Conservation (phyloP, 2,888 invertebrate genomes). For the Trichacis sp. region DNA sequence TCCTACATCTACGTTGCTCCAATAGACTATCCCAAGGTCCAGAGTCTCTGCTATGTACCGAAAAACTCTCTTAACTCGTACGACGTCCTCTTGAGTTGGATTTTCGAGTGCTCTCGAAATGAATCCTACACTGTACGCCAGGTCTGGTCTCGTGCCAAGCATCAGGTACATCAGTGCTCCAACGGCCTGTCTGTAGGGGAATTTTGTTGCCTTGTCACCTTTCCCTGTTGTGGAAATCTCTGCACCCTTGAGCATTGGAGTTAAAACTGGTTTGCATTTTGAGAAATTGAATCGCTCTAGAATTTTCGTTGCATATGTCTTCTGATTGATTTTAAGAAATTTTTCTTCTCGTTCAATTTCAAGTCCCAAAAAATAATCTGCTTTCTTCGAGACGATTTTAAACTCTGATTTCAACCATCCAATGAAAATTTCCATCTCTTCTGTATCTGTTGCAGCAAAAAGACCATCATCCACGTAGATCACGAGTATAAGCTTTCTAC, state of each 20-base stretch:
- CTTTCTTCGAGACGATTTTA: slow-evolving; percentile 17
- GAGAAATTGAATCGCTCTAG: slow-evolving; percentile 23
- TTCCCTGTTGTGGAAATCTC: slow-evolving; percentile 20
- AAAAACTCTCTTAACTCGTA: slow-evolving; percentile 52
- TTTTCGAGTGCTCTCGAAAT: slow-evolving; percentile 46
- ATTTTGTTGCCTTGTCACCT: slow-evolving; percentile 14
- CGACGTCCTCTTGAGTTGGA: slow-evolving; percentile 44
- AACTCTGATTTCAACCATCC: slow-evolving; percentile 19
- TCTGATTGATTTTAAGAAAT: slow-evolving; percentile 15
- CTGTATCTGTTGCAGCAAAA: slow-evolving; percentile 14
- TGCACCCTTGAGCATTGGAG: slow-evolving; percentile 20
- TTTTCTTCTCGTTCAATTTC: slow-evolving; percentile 24
- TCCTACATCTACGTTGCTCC: slow-evolving; percentile 11
- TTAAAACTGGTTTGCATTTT: slow-evolving; percentile 24
- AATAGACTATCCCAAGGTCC: slow-evolving; percentile 45
- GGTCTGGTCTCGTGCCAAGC: slow-evolving; percentile 49
- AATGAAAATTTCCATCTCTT: slow-evolving; percentile 12
- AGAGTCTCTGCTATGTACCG: slow-evolving; percentile 50
- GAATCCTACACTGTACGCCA: slow-evolving; percentile 50
- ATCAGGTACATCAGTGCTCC: slow-evolving; percentile 54
- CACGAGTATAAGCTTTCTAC: slow-evolving; percentile 11
- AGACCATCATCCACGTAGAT: slow-evolving; percentile 32
- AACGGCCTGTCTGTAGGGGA: slow-evolving; percentile 46
- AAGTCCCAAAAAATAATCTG: slow-evolving; percentile 25
- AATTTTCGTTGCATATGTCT: slow-evolving; percentile 16